phyloP scores from a whole-genome alignment of 1,140 invertebrate species.

The Hyles euphorbiae region DNA sequence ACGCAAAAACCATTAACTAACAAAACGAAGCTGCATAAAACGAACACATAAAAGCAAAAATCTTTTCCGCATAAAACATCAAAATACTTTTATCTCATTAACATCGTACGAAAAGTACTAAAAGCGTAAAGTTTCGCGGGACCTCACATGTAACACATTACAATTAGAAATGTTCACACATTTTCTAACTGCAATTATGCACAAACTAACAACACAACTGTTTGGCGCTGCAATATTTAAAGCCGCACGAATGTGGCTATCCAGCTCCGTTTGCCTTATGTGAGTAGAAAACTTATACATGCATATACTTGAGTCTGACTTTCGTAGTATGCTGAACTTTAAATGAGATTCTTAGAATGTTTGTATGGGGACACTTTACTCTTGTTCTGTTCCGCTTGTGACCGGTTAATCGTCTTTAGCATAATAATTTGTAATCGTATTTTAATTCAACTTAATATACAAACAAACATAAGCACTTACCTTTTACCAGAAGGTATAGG shows the following conservation, averaged over 20 bases:
- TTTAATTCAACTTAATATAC: too few species aligned
- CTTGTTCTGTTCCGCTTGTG: slow-evolving; percentile 21
- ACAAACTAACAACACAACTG: slow-evolving; percentile 1
- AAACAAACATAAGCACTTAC: too few species aligned
- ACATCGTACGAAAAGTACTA: not conserved
- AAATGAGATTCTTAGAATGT: slow-evolving; percentile 43
- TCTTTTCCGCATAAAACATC: not conserved
- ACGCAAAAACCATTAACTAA: not conserved
- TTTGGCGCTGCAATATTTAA: slow-evolving; percentile 7
- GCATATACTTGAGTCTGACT: slow-evolving; percentile 33
- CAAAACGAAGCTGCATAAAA: not conserved
- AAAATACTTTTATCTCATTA: not conserved
- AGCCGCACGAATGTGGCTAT: slow-evolving; percentile 4
- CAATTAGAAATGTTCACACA: slow-evolving; percentile 5
- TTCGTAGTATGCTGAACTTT: slow-evolving; percentile 40
- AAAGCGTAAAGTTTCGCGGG: too few species aligned
- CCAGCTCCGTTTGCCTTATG: slow-evolving; percentile 20
- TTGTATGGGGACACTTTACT: slow-evolving; percentile 34
- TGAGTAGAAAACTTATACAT: slow-evolving; percentile 24
- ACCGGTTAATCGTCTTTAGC: slow-evolving; percentile 1
- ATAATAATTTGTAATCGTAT: slow-evolving; percentile 5
- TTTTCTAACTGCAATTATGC: slow-evolving; percentile 9
- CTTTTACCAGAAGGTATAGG: too few species aligned
- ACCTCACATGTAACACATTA: too few species aligned
- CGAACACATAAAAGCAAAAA: too few species aligned